Evolutionary conservation across 2,113 vertebrate species (phyloP).

Genomic region (Crotalus helleri): DNA sequence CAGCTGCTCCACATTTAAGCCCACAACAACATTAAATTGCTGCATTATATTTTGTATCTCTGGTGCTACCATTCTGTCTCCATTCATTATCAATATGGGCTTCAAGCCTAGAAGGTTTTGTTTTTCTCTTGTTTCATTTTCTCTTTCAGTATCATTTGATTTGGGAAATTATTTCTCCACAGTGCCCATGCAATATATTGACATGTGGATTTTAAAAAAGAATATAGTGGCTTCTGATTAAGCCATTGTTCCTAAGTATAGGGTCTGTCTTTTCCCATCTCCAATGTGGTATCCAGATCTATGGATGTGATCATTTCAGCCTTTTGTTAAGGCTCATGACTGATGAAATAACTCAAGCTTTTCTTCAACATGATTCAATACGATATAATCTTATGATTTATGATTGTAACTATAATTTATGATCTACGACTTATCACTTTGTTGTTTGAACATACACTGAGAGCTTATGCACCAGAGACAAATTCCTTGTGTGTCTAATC

Average conservation of each 20-base stretch:
- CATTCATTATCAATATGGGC: conserved; percentile 1
- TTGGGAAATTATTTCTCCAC: conserved; percentile 3
- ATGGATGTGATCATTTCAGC: neutral
- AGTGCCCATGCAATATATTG: neutral
- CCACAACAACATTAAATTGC: neutral
- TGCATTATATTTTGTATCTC: conserved; percentile 3
- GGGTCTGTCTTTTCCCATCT: neutral
- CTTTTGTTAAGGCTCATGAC: neutral
- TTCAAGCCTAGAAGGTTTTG: neutral
- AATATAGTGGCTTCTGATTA: conserved; percentile 16
- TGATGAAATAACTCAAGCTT: conserved; percentile 41
- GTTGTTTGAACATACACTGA: neutral
- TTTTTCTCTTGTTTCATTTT: neutral
- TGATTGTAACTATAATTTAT: neutral
- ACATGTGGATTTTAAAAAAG: neutral
- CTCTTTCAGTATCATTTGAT: conserved; percentile 14
- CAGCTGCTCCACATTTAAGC: neutral
- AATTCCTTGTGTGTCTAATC: neutral
- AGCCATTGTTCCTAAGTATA: neutral
- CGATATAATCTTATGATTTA: neutral
- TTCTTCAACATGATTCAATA: conserved; percentile 17
- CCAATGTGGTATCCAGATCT: neutral
- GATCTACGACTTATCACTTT: neutral
- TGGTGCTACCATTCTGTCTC: neutral
- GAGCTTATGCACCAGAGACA: neutral